Evolutionary conservation across 2,888 invertebrate genomes (phyloP).

Genomic region (Agonopterix heracliana): DNA sequence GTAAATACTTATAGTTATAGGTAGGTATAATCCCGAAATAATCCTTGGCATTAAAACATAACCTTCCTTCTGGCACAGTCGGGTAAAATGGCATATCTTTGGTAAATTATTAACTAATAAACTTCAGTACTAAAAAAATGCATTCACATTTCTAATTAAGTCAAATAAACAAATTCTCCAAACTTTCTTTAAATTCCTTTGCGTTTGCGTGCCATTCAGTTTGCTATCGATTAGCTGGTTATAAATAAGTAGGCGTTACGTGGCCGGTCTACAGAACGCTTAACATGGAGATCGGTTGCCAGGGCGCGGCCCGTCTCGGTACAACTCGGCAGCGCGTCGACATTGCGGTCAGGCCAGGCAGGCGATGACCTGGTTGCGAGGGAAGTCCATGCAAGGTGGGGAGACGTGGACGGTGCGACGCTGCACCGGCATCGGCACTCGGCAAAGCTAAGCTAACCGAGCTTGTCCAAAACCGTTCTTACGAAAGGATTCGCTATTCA

Average conservation of each 20-base stretch:
- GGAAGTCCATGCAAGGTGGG: slow-evolving; percentile 54
- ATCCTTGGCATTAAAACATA: no score
- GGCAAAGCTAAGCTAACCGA: no score
- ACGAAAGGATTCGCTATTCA: no score
- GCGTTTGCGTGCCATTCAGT: slow-evolving; percentile 24
- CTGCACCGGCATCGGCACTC: neutral
- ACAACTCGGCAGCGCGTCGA: slow-evolving; percentile 21
- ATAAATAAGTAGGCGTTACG: slow-evolving; percentile 32
- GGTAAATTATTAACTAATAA: no score
- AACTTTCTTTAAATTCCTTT: slow-evolving; percentile 22
- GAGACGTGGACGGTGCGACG: neutral
- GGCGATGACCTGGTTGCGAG: slow-evolving; percentile 67
- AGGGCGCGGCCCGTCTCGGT: slow-evolving; percentile 42
- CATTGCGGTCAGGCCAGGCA: slow-evolving; percentile 53
- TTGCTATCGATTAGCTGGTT: slow-evolving; percentile 24
- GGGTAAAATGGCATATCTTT: no score
- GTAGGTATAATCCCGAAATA: no score
- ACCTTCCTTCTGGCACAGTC: no score
- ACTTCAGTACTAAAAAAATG: no score
- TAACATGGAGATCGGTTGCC: slow-evolving; percentile 33
- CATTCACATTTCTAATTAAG: no score
- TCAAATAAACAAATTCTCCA: no score
- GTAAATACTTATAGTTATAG: no score
- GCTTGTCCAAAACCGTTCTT: no score
- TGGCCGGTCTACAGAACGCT: slow-evolving; percentile 28